Evolutionary conservation across 2,888 invertebrate genomes (phyloP).

Genomic region (Sturmia bella): DNA sequence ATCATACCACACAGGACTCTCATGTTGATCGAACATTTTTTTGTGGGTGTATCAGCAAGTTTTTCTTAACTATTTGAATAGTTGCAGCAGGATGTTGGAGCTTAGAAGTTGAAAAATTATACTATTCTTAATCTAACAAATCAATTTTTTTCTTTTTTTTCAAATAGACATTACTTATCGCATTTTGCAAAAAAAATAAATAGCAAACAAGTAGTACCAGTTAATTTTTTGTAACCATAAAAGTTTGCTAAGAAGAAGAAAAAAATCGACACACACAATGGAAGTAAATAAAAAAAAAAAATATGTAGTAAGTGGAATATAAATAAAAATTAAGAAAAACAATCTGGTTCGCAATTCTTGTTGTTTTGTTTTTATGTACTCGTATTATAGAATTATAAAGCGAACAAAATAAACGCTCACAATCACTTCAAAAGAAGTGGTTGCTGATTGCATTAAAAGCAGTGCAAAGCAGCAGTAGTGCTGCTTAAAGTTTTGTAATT

Average conservation of each 20-base stretch:
- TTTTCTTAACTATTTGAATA: no score
- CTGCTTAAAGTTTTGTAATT: neutral
- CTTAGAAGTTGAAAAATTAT: no score
- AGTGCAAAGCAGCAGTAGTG: neutral
- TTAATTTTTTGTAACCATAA: constrained; percentile 47
- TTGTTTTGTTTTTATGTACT: neutral
- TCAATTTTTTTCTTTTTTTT: no score
- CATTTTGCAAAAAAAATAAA: neutral
- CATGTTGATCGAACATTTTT: no score
- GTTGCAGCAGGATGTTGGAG: no score
- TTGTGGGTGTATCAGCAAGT: no score
- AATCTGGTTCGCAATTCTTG: constrained; percentile 51
- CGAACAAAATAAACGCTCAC: neutral
- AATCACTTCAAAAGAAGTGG: neutral
- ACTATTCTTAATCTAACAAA: no score
- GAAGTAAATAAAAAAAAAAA: constrained; percentile 39
- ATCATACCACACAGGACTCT: no score
- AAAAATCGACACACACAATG: constrained; percentile 25
- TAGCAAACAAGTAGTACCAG: constrained; percentile 49
- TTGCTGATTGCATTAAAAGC: neutral
- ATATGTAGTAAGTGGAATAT: constrained; percentile 32
- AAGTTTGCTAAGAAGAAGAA: constrained; percentile 9
- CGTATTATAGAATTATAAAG: constrained; percentile 28
- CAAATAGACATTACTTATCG: no score
- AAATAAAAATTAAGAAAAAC: constrained; percentile 40